phyloP scores from a whole-genome alignment of 2,888 invertebrate genomes.

The Meganola albula region DNA sequence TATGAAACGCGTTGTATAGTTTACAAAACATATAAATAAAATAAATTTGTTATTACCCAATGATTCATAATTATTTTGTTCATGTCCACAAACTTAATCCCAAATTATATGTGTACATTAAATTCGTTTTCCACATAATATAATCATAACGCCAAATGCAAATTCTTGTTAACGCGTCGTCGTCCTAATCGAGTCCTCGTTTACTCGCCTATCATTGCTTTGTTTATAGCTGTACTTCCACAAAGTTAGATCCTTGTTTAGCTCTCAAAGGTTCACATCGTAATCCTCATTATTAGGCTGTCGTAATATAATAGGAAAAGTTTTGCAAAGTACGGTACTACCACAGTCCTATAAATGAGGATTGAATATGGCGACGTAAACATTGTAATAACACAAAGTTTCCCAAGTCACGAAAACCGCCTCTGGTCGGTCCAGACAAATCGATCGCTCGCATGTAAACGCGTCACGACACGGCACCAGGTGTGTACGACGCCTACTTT shows the following conservation, averaged over 20 bases:
- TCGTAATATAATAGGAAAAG: conserved; percentile 44
- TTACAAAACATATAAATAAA: too few relatives aligned
- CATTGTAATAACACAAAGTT: conserved; percentile 56
- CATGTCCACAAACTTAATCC: too few relatives aligned
- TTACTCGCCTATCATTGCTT: conserved; percentile 31
- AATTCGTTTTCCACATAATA: too few relatives aligned
- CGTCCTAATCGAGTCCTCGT: conserved; percentile 30
- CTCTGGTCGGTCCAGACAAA: conserved; percentile 57
- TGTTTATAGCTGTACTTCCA: conserved; percentile 37
- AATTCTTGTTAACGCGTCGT: conserved; percentile 5
- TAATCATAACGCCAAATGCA: too few relatives aligned
- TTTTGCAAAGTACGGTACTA: conserved; percentile 38
- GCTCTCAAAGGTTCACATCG: conserved; percentile 40
- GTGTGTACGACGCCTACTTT: conserved; percentile 49
- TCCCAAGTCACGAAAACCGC: conserved; percentile 53
- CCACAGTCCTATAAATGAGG: conserved; percentile 44
- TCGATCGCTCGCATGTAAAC: conserved; percentile 59
- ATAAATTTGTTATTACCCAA: too few relatives aligned
- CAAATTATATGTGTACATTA: too few relatives aligned
- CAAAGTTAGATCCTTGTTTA: conserved; percentile 38
- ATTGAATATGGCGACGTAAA: conserved; percentile 55
- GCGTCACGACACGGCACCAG: conserved; percentile 44
- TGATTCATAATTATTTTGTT: too few relatives aligned
- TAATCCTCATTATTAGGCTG: conserved; percentile 45
- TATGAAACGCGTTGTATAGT: too few relatives aligned